Conservation (phyloP, 2,888 invertebrate species). For the Pterostichus niger region DNA sequence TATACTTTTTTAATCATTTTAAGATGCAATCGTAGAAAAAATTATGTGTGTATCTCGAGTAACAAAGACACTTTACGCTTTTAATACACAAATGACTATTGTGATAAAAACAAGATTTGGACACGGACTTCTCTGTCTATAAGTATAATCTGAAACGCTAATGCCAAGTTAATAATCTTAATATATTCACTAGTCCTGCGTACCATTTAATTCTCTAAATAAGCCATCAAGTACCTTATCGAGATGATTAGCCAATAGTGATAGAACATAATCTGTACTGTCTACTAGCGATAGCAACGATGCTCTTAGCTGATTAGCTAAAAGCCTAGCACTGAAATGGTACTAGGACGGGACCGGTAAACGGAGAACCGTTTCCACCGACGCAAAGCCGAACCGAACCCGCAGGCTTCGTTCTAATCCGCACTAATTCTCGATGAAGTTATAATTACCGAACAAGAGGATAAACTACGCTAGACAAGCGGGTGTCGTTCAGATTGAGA, state of each 20-base stretch:
- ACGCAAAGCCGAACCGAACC: constrained; percentile 1
- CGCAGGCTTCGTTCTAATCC: constrained; percentile 42
- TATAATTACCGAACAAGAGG: constrained; percentile 65
- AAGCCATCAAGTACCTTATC: constrained; percentile 15
- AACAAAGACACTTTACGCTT: no score
- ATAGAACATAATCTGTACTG: constrained; percentile 5
- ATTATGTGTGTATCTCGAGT: no score
- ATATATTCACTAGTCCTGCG: no score
- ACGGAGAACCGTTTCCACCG: constrained; percentile 12
- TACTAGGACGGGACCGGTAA: constrained; percentile 21
- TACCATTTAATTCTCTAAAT: not conserved
- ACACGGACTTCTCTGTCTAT: no score
- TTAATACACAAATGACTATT: no score
- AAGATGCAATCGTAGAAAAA: no score
- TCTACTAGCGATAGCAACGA: constrained; percentile 1
- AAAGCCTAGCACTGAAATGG: constrained; percentile 20
- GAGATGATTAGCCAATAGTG: not conserved
- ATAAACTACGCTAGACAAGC: constrained; percentile 33
- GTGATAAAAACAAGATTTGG: no score
- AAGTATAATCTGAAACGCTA: no score
- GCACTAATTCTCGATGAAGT: constrained; percentile 63
- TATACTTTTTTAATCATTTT: no score
- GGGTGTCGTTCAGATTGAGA: not conserved
- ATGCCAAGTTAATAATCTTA: no score
- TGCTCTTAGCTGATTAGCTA: constrained; percentile 42